Evolutionary conservation across 2,888 invertebrate genomes (phyloP).

Genomic region (Mythimna ferrago): DNA sequence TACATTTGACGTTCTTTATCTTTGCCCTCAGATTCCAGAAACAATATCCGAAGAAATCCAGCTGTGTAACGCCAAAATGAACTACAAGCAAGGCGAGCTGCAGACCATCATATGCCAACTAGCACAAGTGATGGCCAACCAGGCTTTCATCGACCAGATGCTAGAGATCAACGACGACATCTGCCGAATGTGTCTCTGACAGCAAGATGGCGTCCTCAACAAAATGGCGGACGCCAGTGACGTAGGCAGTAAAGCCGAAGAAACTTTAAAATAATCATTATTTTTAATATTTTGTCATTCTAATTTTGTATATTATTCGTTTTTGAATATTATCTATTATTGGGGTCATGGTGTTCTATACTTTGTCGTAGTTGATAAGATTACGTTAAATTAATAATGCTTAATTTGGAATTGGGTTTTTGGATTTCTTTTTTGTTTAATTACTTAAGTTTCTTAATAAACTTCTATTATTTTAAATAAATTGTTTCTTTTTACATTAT

Average conservation of each 20-base stretch:
- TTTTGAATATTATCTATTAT: constrained; percentile 58
- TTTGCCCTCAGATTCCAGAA: constrained; percentile 90
- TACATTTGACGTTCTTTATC: background rate
- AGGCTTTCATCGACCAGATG: constrained; percentile 94
- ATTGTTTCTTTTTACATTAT: constrained; percentile 22
- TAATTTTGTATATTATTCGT: constrained; percentile 50
- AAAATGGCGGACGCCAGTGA: constrained; percentile 72
- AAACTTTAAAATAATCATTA: constrained; percentile 38
- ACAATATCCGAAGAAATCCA: constrained; percentile 91
- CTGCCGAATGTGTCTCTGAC: constrained; percentile 93
- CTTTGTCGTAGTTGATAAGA: constrained; percentile 60
- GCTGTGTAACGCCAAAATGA: constrained; percentile 94
- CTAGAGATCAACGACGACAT: constrained; percentile 95
- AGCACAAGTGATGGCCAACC: constrained; percentile 93
- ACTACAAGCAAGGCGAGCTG: constrained; percentile 92
- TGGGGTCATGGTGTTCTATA: constrained; percentile 57
- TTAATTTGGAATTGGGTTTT: constrained; percentile 60
- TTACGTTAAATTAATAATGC: constrained; percentile 45
- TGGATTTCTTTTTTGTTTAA: constrained; percentile 53
- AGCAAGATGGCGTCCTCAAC: constrained; percentile 71
- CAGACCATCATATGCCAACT: constrained; percentile 92
- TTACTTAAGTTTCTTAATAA: constrained; percentile 56
- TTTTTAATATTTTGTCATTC: constrained; percentile 61
- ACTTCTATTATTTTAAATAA: constrained; percentile 54
- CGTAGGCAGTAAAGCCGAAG: constrained; percentile 49